phyloP scores from a whole-genome alignment of 2,888 invertebrate genomes.

The Cyclophora punctaria region DNA sequence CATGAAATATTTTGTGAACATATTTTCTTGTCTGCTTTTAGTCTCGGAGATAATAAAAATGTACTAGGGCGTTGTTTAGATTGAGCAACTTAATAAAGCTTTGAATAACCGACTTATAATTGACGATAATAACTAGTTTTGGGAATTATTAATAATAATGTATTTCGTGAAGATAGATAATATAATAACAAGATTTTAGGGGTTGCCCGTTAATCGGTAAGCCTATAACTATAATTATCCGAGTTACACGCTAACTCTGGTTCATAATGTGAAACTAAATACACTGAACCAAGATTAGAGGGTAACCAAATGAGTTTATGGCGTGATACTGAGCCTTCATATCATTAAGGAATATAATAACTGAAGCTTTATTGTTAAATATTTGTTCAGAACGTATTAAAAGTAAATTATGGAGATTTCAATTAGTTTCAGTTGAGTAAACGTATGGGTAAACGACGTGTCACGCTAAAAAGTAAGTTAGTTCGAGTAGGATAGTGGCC shows the following conservation, averaged over 20 bases:
- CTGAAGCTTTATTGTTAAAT: slow-evolving; percentile 29
- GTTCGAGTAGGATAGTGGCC: no score
- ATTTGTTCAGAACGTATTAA: slow-evolving; percentile 18
- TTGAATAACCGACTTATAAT: no score
- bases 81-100: no score
- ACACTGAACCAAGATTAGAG: slow-evolving; percentile 50
- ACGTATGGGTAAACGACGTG: no score
- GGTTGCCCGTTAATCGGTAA: slow-evolving; percentile 35
- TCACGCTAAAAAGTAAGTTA: no score
- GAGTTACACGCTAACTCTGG: slow-evolving; percentile 40
- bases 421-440: no score
- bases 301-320: slow-evolving; percentile 60
- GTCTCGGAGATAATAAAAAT: no score
- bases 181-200: slow-evolving; percentile 6
- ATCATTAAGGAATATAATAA: slow-evolving; percentile 44
- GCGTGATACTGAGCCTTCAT: slow-evolving; percentile 53
- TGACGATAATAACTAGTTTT: no score
- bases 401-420: slow-evolving; percentile 1
- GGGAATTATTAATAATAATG: no score
- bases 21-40: neutral
- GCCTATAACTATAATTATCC: slow-evolving; percentile 41
- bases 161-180: no score
- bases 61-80: no score
- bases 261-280: slow-evolving; percentile 60
- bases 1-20: neutral